Percentiles rank a stretch among this genome's conserved stretches.
phyloP scores from a whole-genome alignment of 2,113 vertebrate species.

The Peromyscus maniculatus region DNA sequence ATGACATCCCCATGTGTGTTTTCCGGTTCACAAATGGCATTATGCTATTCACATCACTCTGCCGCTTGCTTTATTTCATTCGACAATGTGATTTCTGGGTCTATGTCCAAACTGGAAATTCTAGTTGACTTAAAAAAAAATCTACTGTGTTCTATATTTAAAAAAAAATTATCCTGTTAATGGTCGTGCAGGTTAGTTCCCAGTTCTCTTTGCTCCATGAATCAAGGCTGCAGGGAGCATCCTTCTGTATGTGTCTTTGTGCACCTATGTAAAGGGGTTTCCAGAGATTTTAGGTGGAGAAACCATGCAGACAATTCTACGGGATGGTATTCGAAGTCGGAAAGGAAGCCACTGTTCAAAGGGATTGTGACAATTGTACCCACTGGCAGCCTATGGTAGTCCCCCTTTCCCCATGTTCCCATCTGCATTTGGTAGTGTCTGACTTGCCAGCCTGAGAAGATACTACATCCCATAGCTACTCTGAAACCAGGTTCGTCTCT shows the following conservation, averaged over 20 bases:
- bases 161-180: background rate
- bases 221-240: background rate
- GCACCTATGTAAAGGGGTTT: background rate
- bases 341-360: background rate
- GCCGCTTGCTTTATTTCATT: conserved; percentile 13
- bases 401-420: background rate
- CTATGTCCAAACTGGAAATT: conserved; percentile 19
- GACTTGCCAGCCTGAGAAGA: background rate
- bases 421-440: background rate
- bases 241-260: background rate
- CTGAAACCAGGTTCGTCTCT: background rate
- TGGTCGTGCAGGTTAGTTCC: background rate
- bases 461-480: fast-evolving
- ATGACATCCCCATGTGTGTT: background rate
- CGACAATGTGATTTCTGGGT: background rate
- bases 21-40: background rate
- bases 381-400: background rate
- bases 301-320: background rate
- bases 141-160: background rate
- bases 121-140: background rate
- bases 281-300: background rate
- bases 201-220: background rate
- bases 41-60: background rate
- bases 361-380: background rate
- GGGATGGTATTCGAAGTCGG: background rate